phyloP scores from a whole-genome alignment of 2,797 vertebrate genomes.

The Crocidura indochinensis region DNA sequence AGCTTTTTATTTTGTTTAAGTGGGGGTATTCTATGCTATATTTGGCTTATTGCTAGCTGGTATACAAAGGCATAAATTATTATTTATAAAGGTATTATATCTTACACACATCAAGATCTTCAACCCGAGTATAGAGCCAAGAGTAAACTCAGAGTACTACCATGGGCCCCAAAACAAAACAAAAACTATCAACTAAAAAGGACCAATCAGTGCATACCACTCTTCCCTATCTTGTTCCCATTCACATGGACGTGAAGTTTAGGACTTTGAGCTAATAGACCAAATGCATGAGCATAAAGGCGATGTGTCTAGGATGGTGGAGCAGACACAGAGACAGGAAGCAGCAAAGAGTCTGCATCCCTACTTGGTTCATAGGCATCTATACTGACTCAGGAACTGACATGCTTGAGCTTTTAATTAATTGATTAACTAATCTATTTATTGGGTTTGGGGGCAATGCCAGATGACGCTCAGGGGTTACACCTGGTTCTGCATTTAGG shows the following conservation, averaged over 20 bases:
- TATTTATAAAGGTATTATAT: not conserved
- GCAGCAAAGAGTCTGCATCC: not conserved
- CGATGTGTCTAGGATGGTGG: not conserved
- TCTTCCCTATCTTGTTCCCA: not conserved
- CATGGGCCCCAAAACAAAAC: too few species aligned
- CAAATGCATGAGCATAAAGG: not conserved
- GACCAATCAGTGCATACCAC: not conserved
- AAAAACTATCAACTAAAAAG: too few species aligned
- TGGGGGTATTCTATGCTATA: constrained; percentile 14
- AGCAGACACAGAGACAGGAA: not conserved
- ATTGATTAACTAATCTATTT: too few species aligned
- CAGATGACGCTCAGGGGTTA: too few species aligned
- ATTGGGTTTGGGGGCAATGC: too few species aligned
- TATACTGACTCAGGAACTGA: not conserved
- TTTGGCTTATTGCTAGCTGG: not conserved
- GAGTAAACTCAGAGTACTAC: too few species aligned
- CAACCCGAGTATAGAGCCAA: too few species aligned
- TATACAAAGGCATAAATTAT: not conserved
- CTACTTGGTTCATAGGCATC: not conserved
- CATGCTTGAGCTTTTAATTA: not conserved
- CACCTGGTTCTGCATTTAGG: too few species aligned
- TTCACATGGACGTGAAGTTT: not conserved
- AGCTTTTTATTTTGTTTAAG: constrained; percentile 4
- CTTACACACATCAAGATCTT: not conserved
- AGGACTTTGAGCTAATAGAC: not conserved